A percentile compares a stretch with the other conserved stretches of the same genome.
phyloP scores from a whole-genome alignment of 2,113 vertebrate species.

The Pachypanchax playfairii region DNA sequence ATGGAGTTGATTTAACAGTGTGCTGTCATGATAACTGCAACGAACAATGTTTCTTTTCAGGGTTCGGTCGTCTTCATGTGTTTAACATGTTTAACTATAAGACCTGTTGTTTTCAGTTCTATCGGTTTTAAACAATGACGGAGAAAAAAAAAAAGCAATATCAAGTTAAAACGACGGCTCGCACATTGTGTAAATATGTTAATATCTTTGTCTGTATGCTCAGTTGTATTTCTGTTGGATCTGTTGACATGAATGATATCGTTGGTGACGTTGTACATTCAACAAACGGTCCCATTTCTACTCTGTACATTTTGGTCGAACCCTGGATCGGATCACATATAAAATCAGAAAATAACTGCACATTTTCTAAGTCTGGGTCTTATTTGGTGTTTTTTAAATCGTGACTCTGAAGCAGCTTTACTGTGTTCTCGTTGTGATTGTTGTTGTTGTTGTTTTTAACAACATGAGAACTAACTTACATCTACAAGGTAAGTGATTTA shows the following conservation, averaged over 20 bases:
- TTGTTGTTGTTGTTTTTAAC: background rate
- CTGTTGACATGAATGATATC: slow-evolving; percentile 59
- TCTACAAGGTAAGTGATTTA: slow-evolving; percentile 66
- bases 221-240: slow-evolving; percentile 71
- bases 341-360: slow-evolving; percentile 88
- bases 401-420: background rate
- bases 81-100: slow-evolving; percentile 46
- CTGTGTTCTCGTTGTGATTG: background rate
- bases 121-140: slow-evolving; percentile 40
- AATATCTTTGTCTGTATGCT: slow-evolving; percentile 59
- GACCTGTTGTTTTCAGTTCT: slow-evolving; percentile 51
- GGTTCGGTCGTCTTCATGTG: slow-evolving; percentile 55
- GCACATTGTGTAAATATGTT: slow-evolving; percentile 82
- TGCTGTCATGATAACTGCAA: slow-evolving; percentile 60
- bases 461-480: slow-evolving; percentile 5
- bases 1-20: slow-evolving; percentile 38
- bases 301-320: slow-evolving; percentile 90
- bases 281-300: slow-evolving; percentile 78
- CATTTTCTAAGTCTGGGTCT: slow-evolving; percentile 75
- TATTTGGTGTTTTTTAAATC: slow-evolving; percentile 6
- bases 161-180: slow-evolving; percentile 69
- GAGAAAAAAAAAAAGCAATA: slow-evolving; percentile 70
- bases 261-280: slow-evolving; percentile 70
- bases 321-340: slow-evolving; percentile 87
- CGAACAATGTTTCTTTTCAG: slow-evolving; percentile 51